Percentiles rank a stretch among this genome's conserved stretches.
Evolutionary conservation across 1,140 invertebrate species (phyloP).

Genomic region (Fopius arisanus): DNA sequence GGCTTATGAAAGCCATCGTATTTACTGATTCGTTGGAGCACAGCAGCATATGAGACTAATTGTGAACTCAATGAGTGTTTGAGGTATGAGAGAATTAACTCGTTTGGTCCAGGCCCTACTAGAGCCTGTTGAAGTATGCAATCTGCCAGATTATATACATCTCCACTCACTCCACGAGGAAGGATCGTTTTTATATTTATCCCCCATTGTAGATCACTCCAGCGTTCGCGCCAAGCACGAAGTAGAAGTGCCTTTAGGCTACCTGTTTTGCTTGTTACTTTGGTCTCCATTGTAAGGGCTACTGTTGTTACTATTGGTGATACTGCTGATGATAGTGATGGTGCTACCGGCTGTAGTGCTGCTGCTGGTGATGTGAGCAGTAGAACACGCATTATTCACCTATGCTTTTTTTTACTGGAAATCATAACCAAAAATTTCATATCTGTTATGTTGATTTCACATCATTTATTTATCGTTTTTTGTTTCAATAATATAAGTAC

Average conservation of each 20-base stretch:
- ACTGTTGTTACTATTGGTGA: no score
- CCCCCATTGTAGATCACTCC: slow-evolving; percentile 94
- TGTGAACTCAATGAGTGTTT: slow-evolving; percentile 90
- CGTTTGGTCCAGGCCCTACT: slow-evolving; percentile 90
- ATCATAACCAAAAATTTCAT: no score
- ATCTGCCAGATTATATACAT: slow-evolving; percentile 91
- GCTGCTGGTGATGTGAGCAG: slow-evolving; percentile 31
- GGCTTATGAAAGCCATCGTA: slow-evolving; percentile 89
- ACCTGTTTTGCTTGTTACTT: slow-evolving; percentile 84
- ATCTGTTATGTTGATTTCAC: no score
- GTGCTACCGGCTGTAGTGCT: no score
- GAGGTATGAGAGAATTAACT: slow-evolving; percentile 88
- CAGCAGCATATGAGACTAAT: slow-evolving; percentile 88
- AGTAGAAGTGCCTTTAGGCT: slow-evolving; percentile 85
- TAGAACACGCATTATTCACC: slow-evolving; percentile 41
- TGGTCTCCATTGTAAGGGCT: slow-evolving; percentile 75
- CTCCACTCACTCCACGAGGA: slow-evolving; percentile 85
- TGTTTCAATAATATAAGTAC: no score
- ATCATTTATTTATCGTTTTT: no score
- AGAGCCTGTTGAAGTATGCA: slow-evolving; percentile 92
- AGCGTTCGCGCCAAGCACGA: slow-evolving; percentile 91
- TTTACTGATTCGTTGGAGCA: slow-evolving; percentile 86
- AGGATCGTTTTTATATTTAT: slow-evolving; percentile 91
- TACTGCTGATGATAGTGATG: no score
- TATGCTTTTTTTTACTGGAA: no score